Conservation (phyloP, 2,888 invertebrate genomes). For the Muscina levida region DNA sequence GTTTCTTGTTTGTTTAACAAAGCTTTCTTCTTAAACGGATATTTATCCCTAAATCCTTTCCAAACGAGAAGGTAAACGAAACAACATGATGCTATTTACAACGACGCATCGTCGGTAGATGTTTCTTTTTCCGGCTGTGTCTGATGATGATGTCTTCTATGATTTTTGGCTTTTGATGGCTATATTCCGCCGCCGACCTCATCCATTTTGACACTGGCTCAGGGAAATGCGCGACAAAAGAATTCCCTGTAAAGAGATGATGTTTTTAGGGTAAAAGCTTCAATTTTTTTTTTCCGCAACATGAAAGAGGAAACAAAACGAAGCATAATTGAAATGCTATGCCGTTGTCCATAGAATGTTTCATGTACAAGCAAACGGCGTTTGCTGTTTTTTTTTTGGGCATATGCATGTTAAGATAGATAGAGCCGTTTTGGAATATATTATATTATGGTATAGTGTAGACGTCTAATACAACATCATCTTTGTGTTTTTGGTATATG, state of each 20-base stretch:
- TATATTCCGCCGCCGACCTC: background rate
- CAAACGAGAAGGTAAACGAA: background rate
- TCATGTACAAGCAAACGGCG: too few relatives aligned
- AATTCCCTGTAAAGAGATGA: background rate
- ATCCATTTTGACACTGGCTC: background rate
- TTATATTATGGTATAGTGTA: too few relatives aligned
- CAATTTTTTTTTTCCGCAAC: too few relatives aligned
- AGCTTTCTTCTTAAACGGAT: constrained; percentile 30
- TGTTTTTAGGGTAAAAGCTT: too few relatives aligned
- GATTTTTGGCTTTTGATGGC: background rate
- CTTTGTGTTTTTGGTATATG: too few relatives aligned
- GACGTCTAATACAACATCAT: too few relatives aligned
- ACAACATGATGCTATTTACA: constrained; percentile 12
- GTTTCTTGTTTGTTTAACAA: constrained; percentile 25
- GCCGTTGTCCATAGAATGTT: too few relatives aligned
- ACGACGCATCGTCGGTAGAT: background rate
- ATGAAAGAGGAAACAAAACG: too few relatives aligned
- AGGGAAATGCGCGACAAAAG: constrained; percentile 4
- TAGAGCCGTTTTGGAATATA: too few relatives aligned
- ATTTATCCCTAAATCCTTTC: constrained; percentile 34
- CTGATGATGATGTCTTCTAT: background rate
- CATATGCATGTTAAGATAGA: too few relatives aligned
- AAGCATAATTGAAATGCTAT: too few relatives aligned
- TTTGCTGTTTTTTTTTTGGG: too few relatives aligned
- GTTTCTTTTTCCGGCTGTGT: background rate